These are phyloP conservation scores for Tauraco erythrolophus DNA, from an alignment of 2,113 vertebrate species.

Conservation along the genomic window DNA sequence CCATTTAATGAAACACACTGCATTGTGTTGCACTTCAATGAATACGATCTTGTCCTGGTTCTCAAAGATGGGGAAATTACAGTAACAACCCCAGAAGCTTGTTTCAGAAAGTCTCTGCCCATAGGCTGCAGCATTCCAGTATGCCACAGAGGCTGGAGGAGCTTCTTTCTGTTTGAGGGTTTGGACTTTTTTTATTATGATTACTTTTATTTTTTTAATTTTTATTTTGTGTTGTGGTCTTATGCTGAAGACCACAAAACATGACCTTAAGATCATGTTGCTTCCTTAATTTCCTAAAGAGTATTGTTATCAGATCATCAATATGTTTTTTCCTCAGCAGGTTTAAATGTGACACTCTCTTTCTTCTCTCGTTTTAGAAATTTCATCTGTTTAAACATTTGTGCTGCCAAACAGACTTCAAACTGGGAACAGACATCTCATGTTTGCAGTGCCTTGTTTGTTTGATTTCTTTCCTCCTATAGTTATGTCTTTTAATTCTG, in stretches of 20 bases:
- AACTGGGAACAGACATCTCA: background rate
- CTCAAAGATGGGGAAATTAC: background rate
- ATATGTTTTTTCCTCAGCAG: background rate
- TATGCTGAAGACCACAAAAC: background rate
- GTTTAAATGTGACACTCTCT: background rate
- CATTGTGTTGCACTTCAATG: background rate
- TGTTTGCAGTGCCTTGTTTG: constrained; percentile 9
- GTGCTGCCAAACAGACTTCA: background rate
- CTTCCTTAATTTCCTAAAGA: background rate
- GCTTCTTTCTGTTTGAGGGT: background rate
- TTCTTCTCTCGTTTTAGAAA: background rate
- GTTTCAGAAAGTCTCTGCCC: background rate
- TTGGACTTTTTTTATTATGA: background rate
- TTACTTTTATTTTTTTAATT: background rate
- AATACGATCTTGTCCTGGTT: background rate
- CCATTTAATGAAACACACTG: background rate
- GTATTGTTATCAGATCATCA: background rate
- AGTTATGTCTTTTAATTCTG: background rate
- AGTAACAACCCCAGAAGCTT: background rate
- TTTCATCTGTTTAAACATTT: constrained; percentile 31
- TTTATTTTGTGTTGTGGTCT: background rate
- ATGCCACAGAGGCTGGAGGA: background rate
- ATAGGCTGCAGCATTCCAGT: background rate
- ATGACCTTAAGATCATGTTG: background rate
- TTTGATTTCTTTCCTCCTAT: background rate